Base-by-base conservation (phyloP, 2,888 invertebrate species). In the Epistrophe eligans region DNA sequence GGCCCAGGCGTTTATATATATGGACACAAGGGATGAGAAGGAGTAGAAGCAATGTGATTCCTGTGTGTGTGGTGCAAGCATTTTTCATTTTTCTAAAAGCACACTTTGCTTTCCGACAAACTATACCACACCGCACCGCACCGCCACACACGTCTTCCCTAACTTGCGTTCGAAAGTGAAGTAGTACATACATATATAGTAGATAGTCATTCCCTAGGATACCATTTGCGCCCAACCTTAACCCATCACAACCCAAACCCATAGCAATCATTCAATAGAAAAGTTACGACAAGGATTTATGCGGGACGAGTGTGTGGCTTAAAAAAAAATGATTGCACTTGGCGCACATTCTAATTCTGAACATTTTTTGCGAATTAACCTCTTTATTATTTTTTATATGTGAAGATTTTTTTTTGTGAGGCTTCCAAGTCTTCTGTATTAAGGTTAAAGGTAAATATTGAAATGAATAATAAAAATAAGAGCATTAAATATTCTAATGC, bases 1-100 rank as follows among this genome's bases (percentile, higher is more conserved):
- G 50, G 19, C 19, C 15, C 62, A 24, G 28, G 38, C 38, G 24
- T 8, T 66, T 32, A 45, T 24, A 45, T 35, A 48, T 35, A 48
- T 55, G 72, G 40, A 45, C 58, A 60, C 45, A 38, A 10, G 35
- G 19, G 45, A 19, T 38, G 48, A 17, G 5, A 62, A 13, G 13
- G 3, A 32, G 15, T 5, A n/a, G 32, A 10, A 13, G 48, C 4
- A 64, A 40, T 40, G 58, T 72, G 28, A 70, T 80, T 62, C 67
- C 60, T 72, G 50, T 77, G 62, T 60, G 52, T 76, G 58, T 72
- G 72, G 80, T 73, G 77, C 17, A 45, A 81, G 50, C 19, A 64
- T 73, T 77, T 80, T 62, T 84, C 77, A 84, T 80, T 80, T 84
- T 80, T 81, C 77, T 84, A 80, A 84, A 81, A 84, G 84, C 80